These are phyloP conservation scores for Brachypalpus laphriformis DNA, from an alignment of 2,888 invertebrate genomes.

Conservation along the genomic window DNA sequence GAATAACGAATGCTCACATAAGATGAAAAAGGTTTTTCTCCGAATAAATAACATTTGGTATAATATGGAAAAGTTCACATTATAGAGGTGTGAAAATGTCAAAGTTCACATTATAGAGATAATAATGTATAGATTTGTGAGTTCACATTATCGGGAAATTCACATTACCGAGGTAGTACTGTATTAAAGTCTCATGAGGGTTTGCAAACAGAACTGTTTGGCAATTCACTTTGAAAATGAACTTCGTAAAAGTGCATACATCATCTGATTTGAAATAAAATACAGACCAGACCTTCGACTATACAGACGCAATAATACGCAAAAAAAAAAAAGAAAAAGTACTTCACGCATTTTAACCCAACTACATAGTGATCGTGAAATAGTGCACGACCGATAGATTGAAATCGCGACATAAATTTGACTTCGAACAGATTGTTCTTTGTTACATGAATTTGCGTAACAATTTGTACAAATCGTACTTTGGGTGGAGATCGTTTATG, in stretches of 20 bases:
- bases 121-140: too few relatives aligned
- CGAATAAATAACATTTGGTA: too few relatives aligned
- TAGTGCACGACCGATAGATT: background rate
- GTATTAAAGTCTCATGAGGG: slow-evolving; percentile 5
- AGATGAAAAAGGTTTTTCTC: too few relatives aligned
- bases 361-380: background rate
- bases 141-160: too few relatives aligned
- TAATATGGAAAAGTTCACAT: background rate
- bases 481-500: background rate
- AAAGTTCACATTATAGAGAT: too few relatives aligned
- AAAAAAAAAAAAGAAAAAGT: too few relatives aligned
- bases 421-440: background rate
- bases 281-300: background rate
- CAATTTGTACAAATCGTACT: background rate
- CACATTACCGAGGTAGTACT: too few relatives aligned
- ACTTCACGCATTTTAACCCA: too few relatives aligned
- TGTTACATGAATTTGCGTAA: background rate
- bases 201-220: slow-evolving; percentile 22
- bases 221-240: background rate
- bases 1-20: too few relatives aligned
- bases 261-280: background rate
- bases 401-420: background rate
- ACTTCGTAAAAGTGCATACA: background rate
- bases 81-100: too few relatives aligned
- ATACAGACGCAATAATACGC: background rate